Percentiles rank a stretch among this genome's conserved stretches.
Evolutionary conservation across 2,113 vertebrate genomes (phyloP).

Genomic region (Cryptomyrus ogoouensis): DNA sequence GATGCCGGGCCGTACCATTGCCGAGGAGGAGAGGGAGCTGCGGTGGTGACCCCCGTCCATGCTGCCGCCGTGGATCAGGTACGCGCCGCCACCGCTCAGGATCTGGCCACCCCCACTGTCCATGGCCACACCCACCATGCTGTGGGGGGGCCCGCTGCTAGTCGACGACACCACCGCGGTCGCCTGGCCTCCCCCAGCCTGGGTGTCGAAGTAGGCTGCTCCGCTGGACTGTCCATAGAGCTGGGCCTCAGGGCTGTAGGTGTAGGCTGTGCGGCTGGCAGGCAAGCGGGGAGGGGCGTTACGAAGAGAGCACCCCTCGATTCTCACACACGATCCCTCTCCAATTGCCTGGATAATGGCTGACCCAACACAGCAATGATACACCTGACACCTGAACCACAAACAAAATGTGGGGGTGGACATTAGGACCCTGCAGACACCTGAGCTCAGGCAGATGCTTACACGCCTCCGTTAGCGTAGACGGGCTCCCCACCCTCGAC

Average conservation of each 20-base stretch:
- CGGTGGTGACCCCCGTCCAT: constrained; percentile 84
- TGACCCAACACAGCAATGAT: not conserved
- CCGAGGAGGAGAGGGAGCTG: constrained; percentile 86
- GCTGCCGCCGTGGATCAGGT: constrained; percentile 82
- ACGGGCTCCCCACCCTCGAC: constrained; percentile 85
- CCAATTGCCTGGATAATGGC: not conserved
- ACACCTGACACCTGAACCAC: not conserved
- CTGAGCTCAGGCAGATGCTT: constrained; percentile 42
- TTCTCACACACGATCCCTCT: not conserved
- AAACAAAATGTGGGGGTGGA: not conserved
- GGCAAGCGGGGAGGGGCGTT: constrained; percentile 14
- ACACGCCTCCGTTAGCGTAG: constrained; percentile 94
- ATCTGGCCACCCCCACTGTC: constrained; percentile 84
- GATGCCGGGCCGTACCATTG: constrained; percentile 73
- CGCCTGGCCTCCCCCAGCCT: constrained; percentile 76
- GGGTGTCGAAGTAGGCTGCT: constrained; percentile 83
- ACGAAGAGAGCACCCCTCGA: not conserved
- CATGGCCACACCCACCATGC: constrained; percentile 96
- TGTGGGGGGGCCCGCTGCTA: constrained; percentile 73
- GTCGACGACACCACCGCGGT: constrained; percentile 85
- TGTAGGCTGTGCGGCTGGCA: constrained; percentile 79
- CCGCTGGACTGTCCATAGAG: constrained; percentile 73
- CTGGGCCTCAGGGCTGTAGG: constrained; percentile 87
- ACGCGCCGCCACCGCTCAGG: constrained; percentile 82
- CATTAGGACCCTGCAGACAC: not conserved